Conservation (phyloP, 2,888 invertebrate species). For the Chromoteleia sp. region DNA sequence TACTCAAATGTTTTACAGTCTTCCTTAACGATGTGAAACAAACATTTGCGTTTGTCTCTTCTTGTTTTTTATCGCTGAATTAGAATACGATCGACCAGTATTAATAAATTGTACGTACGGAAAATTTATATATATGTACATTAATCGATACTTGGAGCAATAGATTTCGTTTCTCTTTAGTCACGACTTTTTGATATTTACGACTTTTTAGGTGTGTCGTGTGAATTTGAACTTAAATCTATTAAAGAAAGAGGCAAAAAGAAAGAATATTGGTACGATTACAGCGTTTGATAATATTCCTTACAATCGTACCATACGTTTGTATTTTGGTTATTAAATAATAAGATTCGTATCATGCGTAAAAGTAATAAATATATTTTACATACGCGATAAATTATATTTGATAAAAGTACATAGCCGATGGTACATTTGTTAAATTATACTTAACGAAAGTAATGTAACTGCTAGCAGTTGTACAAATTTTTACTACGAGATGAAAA, state of each 20-base stretch:
- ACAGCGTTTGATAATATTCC: background rate
- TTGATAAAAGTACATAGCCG: background rate
- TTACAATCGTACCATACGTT: background rate
- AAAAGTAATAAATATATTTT: background rate
- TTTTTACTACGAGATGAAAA: slow-evolving; percentile 10
- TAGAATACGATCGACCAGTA: slow-evolving; percentile 66
- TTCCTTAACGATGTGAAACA: slow-evolving; percentile 74
- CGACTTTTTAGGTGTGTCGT: slow-evolving; percentile 13
- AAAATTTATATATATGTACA: slow-evolving; percentile 51
- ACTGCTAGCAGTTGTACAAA: slow-evolving; percentile 22
- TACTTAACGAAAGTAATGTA: slow-evolving; percentile 10
- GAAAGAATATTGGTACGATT: background rate
- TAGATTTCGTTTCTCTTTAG: slow-evolving; percentile 34
- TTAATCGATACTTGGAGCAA: slow-evolving; percentile 42
- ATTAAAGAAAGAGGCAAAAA: slow-evolving; percentile 1
- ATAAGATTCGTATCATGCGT: too few relatives aligned
- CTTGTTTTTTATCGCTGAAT: slow-evolving; percentile 59
- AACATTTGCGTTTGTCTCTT: slow-evolving; percentile 61
- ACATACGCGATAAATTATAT: slow-evolving; percentile 8
- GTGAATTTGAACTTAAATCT: background rate
- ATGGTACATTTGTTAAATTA: background rate
- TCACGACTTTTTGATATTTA: slow-evolving; percentile 41
- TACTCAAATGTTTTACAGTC: slow-evolving; percentile 78
- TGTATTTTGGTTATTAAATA: too few relatives aligned
- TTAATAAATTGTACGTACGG: slow-evolving; percentile 64